Percentiles rank a stretch among this genome's conserved stretches.
Conservation (phyloP, 2,797 vertebrate genomes). For the Falco rusticolus region DNA sequence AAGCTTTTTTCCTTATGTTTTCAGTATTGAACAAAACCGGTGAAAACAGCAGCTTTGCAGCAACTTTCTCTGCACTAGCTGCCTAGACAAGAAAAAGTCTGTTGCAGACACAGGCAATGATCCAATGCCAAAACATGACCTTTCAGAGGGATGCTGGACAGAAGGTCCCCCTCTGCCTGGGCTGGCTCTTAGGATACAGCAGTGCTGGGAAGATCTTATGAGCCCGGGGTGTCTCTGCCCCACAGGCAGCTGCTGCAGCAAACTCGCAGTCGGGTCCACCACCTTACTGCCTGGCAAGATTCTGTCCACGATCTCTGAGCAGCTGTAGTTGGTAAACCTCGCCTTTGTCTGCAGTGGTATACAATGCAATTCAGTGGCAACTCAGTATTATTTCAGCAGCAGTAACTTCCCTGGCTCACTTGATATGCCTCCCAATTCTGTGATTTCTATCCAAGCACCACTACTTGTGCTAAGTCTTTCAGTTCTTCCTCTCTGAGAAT, state of each 20-base stretch:
- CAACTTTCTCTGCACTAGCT: not conserved
- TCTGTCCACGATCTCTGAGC: not conserved
- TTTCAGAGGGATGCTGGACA: not conserved
- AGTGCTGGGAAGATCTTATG: fast-evolving
- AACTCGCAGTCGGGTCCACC: fast-evolving
- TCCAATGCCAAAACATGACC: not conserved
- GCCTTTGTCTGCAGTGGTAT: fast-evolving
- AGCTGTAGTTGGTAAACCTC: not conserved
- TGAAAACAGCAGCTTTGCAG: not conserved
- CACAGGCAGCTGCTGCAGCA: not conserved
- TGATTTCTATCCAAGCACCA: fast-evolving
- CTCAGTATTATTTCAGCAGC: not conserved
- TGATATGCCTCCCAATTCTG: no score
- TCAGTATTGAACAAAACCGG: not conserved
- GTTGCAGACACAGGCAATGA: not conserved
- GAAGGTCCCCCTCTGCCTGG: no score
- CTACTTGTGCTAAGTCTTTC: not conserved
- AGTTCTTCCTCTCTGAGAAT: not conserved
- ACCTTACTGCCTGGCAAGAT: not conserved
- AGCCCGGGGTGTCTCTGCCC: not conserved
- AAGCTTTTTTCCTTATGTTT: not conserved
- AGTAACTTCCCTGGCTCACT: not conserved
- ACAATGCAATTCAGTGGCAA: no score
- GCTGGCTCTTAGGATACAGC: not conserved
- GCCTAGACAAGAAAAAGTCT: not conserved